Conservation (phyloP, 2,888 invertebrate genomes). For the Euplagia quadripunctaria region DNA sequence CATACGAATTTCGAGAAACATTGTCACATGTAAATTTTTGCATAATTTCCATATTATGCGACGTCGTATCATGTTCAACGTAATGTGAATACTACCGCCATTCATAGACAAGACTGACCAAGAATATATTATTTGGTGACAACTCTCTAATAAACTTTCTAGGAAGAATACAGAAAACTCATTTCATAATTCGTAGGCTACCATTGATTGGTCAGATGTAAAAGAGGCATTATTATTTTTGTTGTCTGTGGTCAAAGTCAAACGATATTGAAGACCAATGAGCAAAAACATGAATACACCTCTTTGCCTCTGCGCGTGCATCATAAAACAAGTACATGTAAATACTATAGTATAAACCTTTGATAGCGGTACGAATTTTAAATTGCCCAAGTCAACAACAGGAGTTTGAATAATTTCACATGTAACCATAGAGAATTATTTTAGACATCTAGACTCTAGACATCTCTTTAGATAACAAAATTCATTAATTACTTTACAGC, state of each 20-base stretch:
- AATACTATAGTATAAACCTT: background rate
- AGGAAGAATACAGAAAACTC: background rate
- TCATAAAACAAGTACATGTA: too few relatives aligned
- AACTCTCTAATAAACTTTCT: background rate
- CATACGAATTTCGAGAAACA: conserved; percentile 1
- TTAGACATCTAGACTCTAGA: too few relatives aligned
- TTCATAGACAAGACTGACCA: conserved; percentile 42
- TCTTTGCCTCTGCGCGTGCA: too few relatives aligned
- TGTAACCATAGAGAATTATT: background rate
- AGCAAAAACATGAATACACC: background rate
- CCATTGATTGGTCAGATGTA: background rate
- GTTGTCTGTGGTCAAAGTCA: background rate
- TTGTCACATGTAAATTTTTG: conserved; percentile 3
- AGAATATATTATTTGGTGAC: conserved; percentile 34
- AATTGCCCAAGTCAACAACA: background rate
- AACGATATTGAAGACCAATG: background rate
- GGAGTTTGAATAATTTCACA: background rate
- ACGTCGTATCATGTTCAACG: conserved; percentile 19
- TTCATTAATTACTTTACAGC: background rate
- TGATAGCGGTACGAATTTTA: background rate
- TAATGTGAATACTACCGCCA: conserved; percentile 39
- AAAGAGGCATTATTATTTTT: background rate
- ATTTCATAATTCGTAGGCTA: background rate
- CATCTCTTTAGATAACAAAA: background rate
- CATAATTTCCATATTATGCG: conserved; percentile 6